Conservation (phyloP, 2,113 vertebrate genomes). For the Cettia cetti region DNA sequence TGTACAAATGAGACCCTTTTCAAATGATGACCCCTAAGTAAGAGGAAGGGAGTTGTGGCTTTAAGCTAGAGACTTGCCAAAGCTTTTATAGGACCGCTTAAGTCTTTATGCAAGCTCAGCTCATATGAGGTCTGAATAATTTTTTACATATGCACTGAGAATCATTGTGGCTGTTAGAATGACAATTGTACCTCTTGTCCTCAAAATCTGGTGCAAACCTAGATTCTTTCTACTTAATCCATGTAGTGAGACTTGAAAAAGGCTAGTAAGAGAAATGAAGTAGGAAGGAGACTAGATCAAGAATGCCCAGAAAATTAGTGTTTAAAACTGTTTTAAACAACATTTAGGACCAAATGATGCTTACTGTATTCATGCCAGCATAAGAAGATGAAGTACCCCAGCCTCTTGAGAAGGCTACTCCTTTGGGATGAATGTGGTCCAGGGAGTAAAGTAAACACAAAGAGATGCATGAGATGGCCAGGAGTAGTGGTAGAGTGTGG, state of each 20-base stretch:
- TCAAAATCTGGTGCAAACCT: neutral
- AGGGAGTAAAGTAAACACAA: neutral
- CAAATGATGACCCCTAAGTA: neutral
- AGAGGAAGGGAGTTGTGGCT: neutral
- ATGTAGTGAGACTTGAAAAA: accelerated
- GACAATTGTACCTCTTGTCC: neutral
- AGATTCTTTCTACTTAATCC: neutral
- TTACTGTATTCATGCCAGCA: neutral
- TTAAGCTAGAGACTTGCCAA: neutral
- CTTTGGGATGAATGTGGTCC: neutral
- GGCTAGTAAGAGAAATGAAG: neutral
- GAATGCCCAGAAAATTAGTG: neutral
- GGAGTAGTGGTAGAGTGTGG: neutral
- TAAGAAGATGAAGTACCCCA: neutral
- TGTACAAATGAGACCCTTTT: neutral
- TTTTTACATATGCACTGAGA: neutral
- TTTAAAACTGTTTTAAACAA: neutral
- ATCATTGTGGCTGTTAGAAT: neutral
- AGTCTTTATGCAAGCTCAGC: neutral
- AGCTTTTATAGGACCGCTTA: neutral
- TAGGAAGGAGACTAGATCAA: neutral
- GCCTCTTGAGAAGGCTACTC: neutral
- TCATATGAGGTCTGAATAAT: neutral
- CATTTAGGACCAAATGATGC: neutral
- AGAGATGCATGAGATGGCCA: neutral